Conservation (phyloP, 2,797 vertebrate genomes). For the Hydrophis major region DNA sequence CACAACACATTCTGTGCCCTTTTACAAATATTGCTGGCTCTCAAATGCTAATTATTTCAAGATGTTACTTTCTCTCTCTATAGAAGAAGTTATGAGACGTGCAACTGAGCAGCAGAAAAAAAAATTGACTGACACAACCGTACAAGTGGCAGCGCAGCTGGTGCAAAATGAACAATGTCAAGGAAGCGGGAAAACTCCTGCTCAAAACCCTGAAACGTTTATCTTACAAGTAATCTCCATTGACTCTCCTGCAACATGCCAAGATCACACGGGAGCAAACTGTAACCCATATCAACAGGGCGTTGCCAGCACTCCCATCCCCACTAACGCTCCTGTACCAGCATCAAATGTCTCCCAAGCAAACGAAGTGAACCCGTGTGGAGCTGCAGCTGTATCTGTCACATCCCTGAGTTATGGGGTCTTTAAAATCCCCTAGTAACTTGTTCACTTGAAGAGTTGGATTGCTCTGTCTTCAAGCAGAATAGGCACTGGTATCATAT, state of each 20-base stretch:
- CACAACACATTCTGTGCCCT: not conserved
- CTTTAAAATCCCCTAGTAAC: slow-evolving; percentile 35
- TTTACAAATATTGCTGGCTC: not conserved
- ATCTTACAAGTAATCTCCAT: slow-evolving; percentile 27
- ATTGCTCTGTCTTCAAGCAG: slow-evolving; percentile 14
- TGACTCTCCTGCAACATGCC: not conserved
- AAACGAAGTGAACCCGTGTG: slow-evolving; percentile 15
- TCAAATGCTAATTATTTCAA: not conserved
- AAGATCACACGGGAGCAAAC: not conserved
- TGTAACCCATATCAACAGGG: slow-evolving; percentile 37
- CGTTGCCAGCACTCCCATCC: slow-evolving; percentile 29
- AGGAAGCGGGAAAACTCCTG: not conserved
- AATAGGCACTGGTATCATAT: slow-evolving; percentile 30
- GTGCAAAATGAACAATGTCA: not conserved
- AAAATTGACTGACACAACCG: not conserved
- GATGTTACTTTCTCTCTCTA: not conserved
- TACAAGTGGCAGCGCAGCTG: not conserved
- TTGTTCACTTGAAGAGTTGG: not conserved
- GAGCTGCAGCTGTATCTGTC: slow-evolving; percentile 42
- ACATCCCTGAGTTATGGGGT: slow-evolving; percentile 36
- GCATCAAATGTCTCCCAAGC: slow-evolving; percentile 38
- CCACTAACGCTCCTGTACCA: slow-evolving; percentile 49
- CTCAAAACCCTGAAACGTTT: not conserved
- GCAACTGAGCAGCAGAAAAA: not conserved
- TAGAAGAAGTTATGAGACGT: slow-evolving; percentile 18